Evolutionary conservation across 1,140 invertebrate species (phyloP), one percentile per base, ranked within the genome.

Genomic region (Cataglyphis hispanica): DNA sequence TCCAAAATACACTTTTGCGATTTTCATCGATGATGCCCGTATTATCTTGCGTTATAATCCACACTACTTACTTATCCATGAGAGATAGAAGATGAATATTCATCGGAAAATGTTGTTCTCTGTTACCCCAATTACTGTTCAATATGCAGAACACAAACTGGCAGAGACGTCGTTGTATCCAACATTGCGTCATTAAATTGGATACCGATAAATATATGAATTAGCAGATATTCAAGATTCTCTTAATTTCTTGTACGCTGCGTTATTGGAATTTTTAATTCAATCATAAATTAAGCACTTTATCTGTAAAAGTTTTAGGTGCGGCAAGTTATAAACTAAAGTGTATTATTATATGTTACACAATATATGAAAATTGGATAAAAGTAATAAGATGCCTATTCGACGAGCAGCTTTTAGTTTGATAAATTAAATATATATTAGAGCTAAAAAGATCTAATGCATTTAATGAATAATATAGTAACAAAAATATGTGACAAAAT

Each of bases 301-400:
- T 10, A 3, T 31, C 0, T 19, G 53, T 74, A 40, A 74, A 60
- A 60, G 78, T 67, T 67, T 43, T 56, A 46, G 16, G 34, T 8
- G 10, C 5, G 19, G 53, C 27, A 19, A 7, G 67, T 56, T 56
- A 22, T 81, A 72, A 70, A 81, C 19, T 83, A 37, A n/a, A 83
- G 53, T 53, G 37, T 27, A 11, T 72, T 83, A 78, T 27, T 25
- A 43, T 25, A 43, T 60, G 40, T 25, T 2, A 53, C 22, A 53
- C 31, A 70, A 76, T 87, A 86, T 86, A 87, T 86, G 70, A 87
- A 86, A 87, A 53, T 87, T 85, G 56, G 40, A 63, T 78, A 78
- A 70, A 11, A 43, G 40, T 11, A 60, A 37, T 11, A n/a, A 72
- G 25, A 83, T 6, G 50, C 50, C 13, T 34, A 34, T 53, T 85